phyloP scores from a whole-genome alignment of 2,888 invertebrate species.

The Synanthedon vespiformis region DNA sequence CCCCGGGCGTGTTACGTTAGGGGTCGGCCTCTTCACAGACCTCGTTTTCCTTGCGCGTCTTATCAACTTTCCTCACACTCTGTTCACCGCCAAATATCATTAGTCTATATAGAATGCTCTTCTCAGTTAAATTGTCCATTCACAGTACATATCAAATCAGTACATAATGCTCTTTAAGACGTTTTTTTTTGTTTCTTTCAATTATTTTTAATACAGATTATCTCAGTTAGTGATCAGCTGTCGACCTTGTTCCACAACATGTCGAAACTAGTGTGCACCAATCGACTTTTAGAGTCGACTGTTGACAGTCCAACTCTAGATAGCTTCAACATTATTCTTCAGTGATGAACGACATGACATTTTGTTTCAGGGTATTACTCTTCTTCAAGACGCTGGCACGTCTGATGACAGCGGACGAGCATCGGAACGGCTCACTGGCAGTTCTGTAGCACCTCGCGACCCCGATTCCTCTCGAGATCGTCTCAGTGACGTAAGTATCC shows the following conservation, averaged over 20 bases:
- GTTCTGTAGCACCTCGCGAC: constrained; percentile 80
- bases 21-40: constrained; percentile 42
- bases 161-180: too few species aligned
- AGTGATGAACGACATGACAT: constrained; percentile 6
- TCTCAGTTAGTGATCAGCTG: too few species aligned
- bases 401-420: constrained; percentile 88
- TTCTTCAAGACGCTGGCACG: constrained; percentile 83
- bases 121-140: not conserved
- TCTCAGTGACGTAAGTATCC: constrained; percentile 83
- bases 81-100: constrained; percentile 56
- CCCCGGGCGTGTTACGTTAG: constrained; percentile 56
- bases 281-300: not conserved
- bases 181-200: too few species aligned
- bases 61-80: constrained; percentile 63
- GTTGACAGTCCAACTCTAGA: too few species aligned
- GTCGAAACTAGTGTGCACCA: not conserved
- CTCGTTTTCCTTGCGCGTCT: constrained; percentile 42
- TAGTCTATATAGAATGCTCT: constrained; percentile 14
- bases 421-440: constrained; percentile 83
- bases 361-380: constrained; percentile 76
- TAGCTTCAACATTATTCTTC: not conserved
- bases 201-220: not conserved
- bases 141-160: too few species aligned
- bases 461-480: constrained; percentile 87
- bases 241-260: too few species aligned